Evolutionary conservation across 2,797 vertebrate genomes (phyloP).

Genomic region (Steatocranus sp.): DNA sequence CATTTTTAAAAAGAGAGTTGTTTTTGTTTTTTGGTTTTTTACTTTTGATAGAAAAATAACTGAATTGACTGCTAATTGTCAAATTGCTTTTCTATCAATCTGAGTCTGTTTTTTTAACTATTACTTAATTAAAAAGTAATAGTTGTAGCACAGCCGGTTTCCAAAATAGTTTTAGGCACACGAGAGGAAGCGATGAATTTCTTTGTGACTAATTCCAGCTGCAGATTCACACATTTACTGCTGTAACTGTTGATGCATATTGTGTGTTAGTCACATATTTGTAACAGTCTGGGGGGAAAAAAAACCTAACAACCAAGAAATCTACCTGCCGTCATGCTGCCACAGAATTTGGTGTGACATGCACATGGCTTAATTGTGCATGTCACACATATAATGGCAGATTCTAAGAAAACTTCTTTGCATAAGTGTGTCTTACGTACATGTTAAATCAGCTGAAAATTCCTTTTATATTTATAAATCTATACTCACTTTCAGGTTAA

Average conservation of each 20-base stretch:
- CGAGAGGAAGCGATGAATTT: background rate
- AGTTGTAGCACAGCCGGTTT: background rate
- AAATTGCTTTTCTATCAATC: background rate
- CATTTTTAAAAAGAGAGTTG: background rate
- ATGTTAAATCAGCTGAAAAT: background rate
- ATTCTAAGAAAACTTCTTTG: background rate
- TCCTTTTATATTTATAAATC: background rate
- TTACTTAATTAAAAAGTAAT: background rate
- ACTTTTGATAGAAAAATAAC: background rate
- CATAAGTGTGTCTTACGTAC: background rate
- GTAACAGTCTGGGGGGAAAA: background rate
- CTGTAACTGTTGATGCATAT: background rate
- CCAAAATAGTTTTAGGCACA: background rate
- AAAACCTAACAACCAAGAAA: background rate
- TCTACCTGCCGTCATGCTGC: background rate
- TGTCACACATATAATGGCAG: background rate
- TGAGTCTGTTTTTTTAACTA: background rate
- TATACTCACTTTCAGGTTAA: too few relatives aligned
- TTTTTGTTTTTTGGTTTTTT: too few relatives aligned
- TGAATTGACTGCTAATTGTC: background rate
- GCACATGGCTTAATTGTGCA: background rate
- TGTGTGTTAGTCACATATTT: background rate
- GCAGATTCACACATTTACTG: background rate
- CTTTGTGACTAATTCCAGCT: background rate
- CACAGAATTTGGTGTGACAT: background rate